Conservation (phyloP, 2,797 vertebrate species). For the Acipenser transmontanus region DNA sequence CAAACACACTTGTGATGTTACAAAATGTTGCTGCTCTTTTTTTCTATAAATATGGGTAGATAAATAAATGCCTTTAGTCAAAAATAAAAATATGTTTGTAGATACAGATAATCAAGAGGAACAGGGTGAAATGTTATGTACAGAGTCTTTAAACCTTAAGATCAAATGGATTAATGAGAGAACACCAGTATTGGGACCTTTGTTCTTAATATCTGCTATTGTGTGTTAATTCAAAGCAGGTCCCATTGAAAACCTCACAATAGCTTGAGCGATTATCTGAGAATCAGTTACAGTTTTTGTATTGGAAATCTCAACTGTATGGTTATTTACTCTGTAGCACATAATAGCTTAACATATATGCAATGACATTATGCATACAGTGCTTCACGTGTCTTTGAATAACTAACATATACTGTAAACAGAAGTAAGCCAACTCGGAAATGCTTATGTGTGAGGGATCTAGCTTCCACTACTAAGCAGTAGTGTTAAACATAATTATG, state of each 20-base stretch:
- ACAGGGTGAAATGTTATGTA: too few relatives aligned
- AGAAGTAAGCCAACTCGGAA: conserved; percentile 26
- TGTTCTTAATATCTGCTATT: conserved; percentile 64
- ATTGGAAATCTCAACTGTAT: conserved; percentile 51
- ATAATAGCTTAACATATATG: conserved; percentile 41
- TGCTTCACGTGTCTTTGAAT: conserved; percentile 17
- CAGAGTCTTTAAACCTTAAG: too few relatives aligned
- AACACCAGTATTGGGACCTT: conserved; percentile 58
- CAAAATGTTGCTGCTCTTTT: too few relatives aligned
- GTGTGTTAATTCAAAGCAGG: conserved; percentile 71
- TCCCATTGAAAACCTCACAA: conserved; percentile 65
- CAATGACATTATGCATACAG: conserved; percentile 41
- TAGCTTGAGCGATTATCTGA: conserved; percentile 62
- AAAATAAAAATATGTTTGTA: too few relatives aligned
- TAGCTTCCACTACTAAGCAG: too few relatives aligned
- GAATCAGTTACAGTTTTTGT: conserved; percentile 65
- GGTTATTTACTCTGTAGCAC: conserved; percentile 46
- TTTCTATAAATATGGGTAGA: too few relatives aligned
- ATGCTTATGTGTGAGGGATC: conserved; percentile 35
- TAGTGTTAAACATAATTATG: too few relatives aligned
- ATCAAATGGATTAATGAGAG: conserved; percentile 30
- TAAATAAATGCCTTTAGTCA: too few relatives aligned
- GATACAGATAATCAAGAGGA: too few relatives aligned
- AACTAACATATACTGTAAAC: conserved; percentile 15
- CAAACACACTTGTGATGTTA: too few relatives aligned